Evolutionary conservation across 2,888 invertebrate species (phyloP), one percentile per base, ranked within the genome.

Genomic region (Sarcophaga caerulescens): DNA sequence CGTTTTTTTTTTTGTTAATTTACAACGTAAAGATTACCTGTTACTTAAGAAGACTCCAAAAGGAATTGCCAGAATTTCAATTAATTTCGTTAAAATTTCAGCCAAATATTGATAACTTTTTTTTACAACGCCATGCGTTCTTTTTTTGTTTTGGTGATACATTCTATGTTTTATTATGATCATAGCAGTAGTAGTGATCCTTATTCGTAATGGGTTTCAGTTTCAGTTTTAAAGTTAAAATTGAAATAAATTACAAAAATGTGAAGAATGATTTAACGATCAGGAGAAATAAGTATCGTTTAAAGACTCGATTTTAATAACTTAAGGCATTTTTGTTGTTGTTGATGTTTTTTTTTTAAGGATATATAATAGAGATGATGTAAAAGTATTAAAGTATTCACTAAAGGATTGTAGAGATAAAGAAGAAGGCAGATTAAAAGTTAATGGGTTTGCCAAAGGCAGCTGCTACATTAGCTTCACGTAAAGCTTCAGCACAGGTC

Each of bases 371-470:
- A 35, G 3, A 35, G 8, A 35, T 35, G 44, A 68, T 73, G 68
- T 63, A 62, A 23, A 59, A 63, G 45, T 25, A 69, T 68, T 63
- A 47, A 82, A 62, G 65, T 59, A 52, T 44, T 73, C 45, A 52
- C 59, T 23, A 71, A 21, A 14, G 52, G 35, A 35, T 35, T 35
- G 4, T 52, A 52, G 19, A 52, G 68, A 59, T 60, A 74, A 45
- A n/a, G 19, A 2, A 25, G 19, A 21, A 71, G 73, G 47, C 14
- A 65, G 85, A 74, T 88, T 96, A 97, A 93, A 98, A 99, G 94
- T 99, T 99, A 94, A 99, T 99, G 57, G 99, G 96, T 94, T 99
- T 99, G 90, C 99, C 99, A 92, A 95, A 96, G 93, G 97, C 98
- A 44, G 99, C 99, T 17, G 98, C 97, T 89, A 99, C 92, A 92